Conservation (phyloP, 2,113 vertebrate species). For the Prunella fulvescens region DNA sequence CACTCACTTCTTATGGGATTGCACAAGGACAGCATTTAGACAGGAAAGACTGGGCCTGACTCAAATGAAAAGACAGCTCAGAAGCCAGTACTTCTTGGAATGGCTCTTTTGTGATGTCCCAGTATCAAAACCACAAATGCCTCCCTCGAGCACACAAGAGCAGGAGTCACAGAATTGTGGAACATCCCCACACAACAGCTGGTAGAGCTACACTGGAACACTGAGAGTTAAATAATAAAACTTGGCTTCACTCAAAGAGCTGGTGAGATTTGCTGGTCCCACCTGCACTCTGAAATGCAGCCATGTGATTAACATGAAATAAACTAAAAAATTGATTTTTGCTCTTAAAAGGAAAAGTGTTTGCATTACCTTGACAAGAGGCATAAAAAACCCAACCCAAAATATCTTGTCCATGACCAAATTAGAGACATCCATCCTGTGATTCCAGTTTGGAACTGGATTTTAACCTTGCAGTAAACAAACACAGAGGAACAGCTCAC, state of each 20-base stretch:
- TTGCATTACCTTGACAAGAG: background rate
- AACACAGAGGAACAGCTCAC: background rate
- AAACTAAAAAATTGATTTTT: background rate
- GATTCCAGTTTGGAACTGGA: background rate
- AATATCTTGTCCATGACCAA: background rate
- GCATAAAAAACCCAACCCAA: background rate
- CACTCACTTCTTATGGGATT: rapidly evolving
- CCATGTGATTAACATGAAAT: background rate
- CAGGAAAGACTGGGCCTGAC: background rate
- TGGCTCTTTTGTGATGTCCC: background rate
- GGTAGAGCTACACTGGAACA: background rate
- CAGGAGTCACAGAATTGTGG: background rate
- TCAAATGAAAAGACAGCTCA: background rate
- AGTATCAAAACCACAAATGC: rapidly evolving
- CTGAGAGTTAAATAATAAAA: background rate
- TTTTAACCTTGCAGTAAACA: background rate
- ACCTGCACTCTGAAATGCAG: background rate
- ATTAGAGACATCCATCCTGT: background rate
- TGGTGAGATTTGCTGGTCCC: background rate
- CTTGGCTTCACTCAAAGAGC: background rate
- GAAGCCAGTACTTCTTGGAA: background rate
- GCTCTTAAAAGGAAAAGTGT: background rate
- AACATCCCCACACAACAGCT: background rate
- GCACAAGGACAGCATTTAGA: background rate
- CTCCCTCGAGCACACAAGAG: background rate